These are phyloP conservation scores for Smithornis capensis DNA, from an alignment of 2,113 vertebrate genomes.

Conservation along the genomic window DNA sequence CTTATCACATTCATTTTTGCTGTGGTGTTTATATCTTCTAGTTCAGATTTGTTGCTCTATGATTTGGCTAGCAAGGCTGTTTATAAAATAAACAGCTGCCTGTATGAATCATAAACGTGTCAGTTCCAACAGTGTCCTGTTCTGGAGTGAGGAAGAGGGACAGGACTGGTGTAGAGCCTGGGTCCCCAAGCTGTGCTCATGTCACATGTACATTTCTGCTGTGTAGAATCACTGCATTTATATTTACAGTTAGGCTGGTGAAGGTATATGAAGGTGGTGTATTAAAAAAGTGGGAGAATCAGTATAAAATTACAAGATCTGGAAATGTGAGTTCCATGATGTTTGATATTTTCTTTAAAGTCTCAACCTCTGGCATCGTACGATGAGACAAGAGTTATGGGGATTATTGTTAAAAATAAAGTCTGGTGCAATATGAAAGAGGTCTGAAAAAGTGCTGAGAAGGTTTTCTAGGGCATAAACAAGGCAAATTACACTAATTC, in stretches of 20 bases:
- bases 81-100: not conserved
- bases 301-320: not conserved
- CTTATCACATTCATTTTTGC: not conserved
- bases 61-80: not conserved
- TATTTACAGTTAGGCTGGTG: not conserved
- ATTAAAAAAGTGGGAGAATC: not conserved
- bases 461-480: not conserved
- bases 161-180: not conserved
- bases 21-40: not conserved
- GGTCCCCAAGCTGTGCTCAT: not conserved
- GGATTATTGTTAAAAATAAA: not conserved
- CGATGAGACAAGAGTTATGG: not conserved
- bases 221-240: no score
- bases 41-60: slow-evolving; percentile 11
- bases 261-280: not conserved
- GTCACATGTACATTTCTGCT: not conserved
- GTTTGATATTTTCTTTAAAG: not conserved
- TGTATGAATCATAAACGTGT: not conserved
- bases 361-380: not conserved
- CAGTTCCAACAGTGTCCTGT: not conserved
- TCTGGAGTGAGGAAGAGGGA: not conserved
- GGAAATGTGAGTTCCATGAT: not conserved
- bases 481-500: not conserved
- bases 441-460: not conserved
- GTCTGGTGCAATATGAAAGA: not conserved